Percentiles rank a stretch among this genome's conserved stretches.
phyloP scores from a whole-genome alignment of 2,113 vertebrate species.

The Rostratula benghalensis region DNA sequence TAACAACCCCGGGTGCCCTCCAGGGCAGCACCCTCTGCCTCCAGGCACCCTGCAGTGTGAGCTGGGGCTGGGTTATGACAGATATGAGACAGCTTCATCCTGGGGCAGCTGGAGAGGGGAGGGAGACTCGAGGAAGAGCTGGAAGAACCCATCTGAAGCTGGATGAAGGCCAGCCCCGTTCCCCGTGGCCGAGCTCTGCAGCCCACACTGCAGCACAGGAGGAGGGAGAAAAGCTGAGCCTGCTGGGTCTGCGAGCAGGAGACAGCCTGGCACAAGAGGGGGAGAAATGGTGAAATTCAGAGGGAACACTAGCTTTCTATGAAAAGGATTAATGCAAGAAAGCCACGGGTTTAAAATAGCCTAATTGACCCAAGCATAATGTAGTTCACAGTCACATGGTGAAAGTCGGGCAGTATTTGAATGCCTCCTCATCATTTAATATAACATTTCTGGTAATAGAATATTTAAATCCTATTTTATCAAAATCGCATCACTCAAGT shows the following conservation, averaged over 20 bases:
- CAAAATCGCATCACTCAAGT: slow-evolving; percentile 47
- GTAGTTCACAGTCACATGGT: slow-evolving; percentile 55
- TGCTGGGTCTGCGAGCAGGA: background rate
- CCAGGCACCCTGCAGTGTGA: accelerated
- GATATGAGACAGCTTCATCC: background rate
- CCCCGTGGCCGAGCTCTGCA: background rate
- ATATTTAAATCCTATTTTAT: slow-evolving; percentile 52
- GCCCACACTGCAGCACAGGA: background rate
- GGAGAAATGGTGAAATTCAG: slow-evolving; percentile 24
- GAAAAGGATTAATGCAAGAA: slow-evolving; percentile 41
- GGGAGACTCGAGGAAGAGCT: background rate
- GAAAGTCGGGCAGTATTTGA: slow-evolving; percentile 31
- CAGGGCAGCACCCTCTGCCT: background rate
- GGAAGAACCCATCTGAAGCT: background rate
- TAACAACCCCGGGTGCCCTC: background rate
- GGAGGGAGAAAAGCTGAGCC: background rate
- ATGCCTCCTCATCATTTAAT: slow-evolving; percentile 48
- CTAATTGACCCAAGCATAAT: slow-evolving; percentile 49
- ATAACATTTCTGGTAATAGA: slow-evolving; percentile 34
- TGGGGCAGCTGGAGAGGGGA: background rate
- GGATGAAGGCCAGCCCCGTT: background rate
- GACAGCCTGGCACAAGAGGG: background rate
- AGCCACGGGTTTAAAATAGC: slow-evolving; percentile 7
- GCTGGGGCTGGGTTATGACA: background rate
- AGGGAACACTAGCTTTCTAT: background rate